Evolutionary conservation across 2,797 vertebrate species (phyloP).

Genomic region (Danio tinwini): DNA sequence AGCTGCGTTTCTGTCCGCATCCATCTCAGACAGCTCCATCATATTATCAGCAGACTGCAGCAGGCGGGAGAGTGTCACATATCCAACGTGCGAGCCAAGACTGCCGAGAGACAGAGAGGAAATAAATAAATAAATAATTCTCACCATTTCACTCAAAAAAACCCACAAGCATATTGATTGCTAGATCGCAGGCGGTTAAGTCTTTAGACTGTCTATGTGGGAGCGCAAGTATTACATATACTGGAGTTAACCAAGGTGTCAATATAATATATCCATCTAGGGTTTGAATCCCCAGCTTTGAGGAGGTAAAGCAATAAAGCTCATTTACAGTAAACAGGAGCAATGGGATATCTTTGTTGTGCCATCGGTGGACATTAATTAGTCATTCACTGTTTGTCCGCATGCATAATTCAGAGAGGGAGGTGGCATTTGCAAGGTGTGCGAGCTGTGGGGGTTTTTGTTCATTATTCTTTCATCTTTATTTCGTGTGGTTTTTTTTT

Average conservation of each 20-base stretch:
- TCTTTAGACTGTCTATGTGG: constrained; percentile 14
- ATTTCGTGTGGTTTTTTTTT: background rate
- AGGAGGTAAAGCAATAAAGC: constrained; percentile 39
- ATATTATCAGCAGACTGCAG: constrained; percentile 79
- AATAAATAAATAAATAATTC: constrained; percentile 50
- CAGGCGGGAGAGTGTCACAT: constrained; percentile 69
- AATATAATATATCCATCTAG: constrained; percentile 45
- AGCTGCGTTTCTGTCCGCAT: constrained; percentile 71
- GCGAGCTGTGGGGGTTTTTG: constrained; percentile 26
- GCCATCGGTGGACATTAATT: constrained; percentile 74
- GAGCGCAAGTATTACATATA: constrained; percentile 24
- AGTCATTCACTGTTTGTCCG: constrained; percentile 72
- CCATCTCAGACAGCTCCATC: constrained; percentile 69
- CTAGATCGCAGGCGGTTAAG: constrained; percentile 27
- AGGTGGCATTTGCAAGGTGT: constrained; percentile 69
- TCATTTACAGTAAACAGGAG: constrained; percentile 55
- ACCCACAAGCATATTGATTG: constrained; percentile 9
- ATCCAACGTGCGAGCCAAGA: constrained; percentile 67
- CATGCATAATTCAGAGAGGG: constrained; percentile 77
- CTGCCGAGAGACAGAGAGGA: constrained; percentile 63
- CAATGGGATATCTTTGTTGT: constrained; percentile 65
- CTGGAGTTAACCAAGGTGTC: constrained; percentile 65
- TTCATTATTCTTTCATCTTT: constrained; percentile 55
- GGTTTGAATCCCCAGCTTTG: constrained; percentile 46
- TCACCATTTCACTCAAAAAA: constrained; percentile 1